Evolutionary conservation across 2,797 vertebrate species (phyloP), one percentile per base, ranked within the genome.

Genomic region (Rhincodon typus): DNA sequence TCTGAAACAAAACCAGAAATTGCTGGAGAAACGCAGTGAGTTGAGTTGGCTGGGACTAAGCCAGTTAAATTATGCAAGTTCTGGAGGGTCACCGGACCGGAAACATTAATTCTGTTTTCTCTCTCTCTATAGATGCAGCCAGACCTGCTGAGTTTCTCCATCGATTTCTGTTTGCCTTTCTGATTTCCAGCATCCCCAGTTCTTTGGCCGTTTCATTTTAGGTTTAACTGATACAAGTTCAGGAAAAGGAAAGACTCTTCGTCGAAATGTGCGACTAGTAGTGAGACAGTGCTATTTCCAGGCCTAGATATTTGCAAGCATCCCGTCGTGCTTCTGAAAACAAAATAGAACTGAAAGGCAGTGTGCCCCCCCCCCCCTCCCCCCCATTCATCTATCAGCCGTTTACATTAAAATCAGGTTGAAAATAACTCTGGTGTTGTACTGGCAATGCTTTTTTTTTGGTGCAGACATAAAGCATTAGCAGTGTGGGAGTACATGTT

Each of bases 401-500:
- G 69, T 94, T 94, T 19, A 6, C 38, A 72, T n/a, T 69, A 94
- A 94, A 72, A 74, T 30, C 94, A 74, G 94, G 42, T 94, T 94
- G 67, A 94, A 94, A 94, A 74, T 70, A 94, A 25, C 42, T 72
- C 42, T 7, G 69, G 69, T 94, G 87, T 53, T 34, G 27, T 62
- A 57, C 34, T 90, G 70, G 69, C 69, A 46, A 94, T 94, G 94
- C 94, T 95, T 50, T 62, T 13, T 57, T 62, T 95, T 42, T 69
- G n/a, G 69, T 46, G 70, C 46, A 27, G 69, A 30, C 57, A n/a
- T 91, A 66, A 25, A 84, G 57, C 62, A 86, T 67, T 42, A 95
- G 95, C 77, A 66, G 95, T 42, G 57, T 57, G 79, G 96, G 96
- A 97, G 96, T 97, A 97, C 97, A 97, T 96, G 97, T 98, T 97